A percentile compares a stretch with the other conserved stretches of the same genome.
Conservation (phyloP, 2,113 vertebrate species). For the Cebus imitator region DNA sequence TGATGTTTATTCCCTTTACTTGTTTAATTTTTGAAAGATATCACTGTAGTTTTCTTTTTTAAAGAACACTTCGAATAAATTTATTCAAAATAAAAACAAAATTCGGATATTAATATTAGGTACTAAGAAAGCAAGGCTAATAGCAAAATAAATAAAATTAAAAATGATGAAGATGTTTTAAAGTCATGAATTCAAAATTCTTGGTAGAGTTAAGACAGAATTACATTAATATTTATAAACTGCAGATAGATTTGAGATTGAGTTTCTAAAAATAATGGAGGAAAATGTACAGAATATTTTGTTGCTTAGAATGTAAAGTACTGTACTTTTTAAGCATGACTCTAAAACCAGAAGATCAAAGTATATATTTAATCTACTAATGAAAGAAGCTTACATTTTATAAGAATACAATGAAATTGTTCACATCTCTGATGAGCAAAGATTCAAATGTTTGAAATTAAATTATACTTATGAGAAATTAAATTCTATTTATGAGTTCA, state of each 20-base stretch:
- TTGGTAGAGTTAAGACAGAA: not conserved
- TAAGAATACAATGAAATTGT: not conserved
- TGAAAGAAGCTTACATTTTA: not conserved
- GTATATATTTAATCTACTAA: not conserved
- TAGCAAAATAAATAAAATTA: not conserved
- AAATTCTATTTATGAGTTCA: not conserved
- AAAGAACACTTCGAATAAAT: not conserved
- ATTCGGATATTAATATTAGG: not conserved
- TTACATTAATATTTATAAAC: not conserved
- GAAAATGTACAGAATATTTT: not conserved
- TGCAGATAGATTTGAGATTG: not conserved
- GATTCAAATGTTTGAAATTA: not conserved
- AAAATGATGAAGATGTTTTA: not conserved
- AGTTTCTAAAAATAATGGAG: not conserved
- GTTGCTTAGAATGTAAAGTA: not conserved
- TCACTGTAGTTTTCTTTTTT: too few relatives aligned
- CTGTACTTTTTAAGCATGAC: not conserved
- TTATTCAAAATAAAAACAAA: not conserved
- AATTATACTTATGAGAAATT: not conserved
- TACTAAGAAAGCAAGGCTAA: not conserved
- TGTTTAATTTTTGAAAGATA: slow-evolving; percentile 39
- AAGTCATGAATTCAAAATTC: not conserved
- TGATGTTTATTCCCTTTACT: not conserved
- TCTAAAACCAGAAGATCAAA: not conserved
- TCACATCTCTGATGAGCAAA: not conserved